Base-by-base conservation (phyloP, 2,113 vertebrate genomes). In the Neogale vison region DNA sequence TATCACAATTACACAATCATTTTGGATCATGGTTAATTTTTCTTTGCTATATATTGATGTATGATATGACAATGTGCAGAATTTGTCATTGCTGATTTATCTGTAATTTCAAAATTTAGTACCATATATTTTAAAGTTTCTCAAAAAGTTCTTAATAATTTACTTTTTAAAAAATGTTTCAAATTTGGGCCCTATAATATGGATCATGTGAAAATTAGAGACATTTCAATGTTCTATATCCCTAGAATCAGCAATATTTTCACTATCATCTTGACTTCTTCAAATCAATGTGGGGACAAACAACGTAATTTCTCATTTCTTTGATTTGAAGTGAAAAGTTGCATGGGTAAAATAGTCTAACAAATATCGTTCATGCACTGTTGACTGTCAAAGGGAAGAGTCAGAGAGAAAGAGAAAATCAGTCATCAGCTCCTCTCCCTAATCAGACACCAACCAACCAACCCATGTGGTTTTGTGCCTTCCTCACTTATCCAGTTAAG, bases 311-410 rank as follows among this genome's bases (percentile, higher is more conserved):
- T 97, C 94, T 93, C 14, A 90, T 77, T 95, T 85, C 45, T 84
- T 90, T 87, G 57, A 96, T 85, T 67, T 71, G 69, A 86, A 93
- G 17, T 92, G 45, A 96, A 93, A 88, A 95, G 67, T 3, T 91
- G 11, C 7, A n/a, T 55, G 31, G 23, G 18, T 1, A 21, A 52
- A 96, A 29, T 2, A 59, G 20, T 80, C 20, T 42, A 76, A 71
- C 55, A 85, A 63, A 95, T 93, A 63, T 79, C 57, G 24, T 55
- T 45, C 26, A 26, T 4, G 4, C 72, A 24, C 36, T 61, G 2
- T n/a, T 86, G 39, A 20, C n/a, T 65, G 61, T 67, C 39, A 92
- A 45, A 87, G 34, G 55, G 42, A 52, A 71, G 17, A 74, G 63
- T 21, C 26, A 45, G 13, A 74, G 14, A 21, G 18, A 80, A 89